Evolutionary conservation across 2,888 invertebrate genomes (phyloP).

Genomic region (Thymelicus sylvestris): DNA sequence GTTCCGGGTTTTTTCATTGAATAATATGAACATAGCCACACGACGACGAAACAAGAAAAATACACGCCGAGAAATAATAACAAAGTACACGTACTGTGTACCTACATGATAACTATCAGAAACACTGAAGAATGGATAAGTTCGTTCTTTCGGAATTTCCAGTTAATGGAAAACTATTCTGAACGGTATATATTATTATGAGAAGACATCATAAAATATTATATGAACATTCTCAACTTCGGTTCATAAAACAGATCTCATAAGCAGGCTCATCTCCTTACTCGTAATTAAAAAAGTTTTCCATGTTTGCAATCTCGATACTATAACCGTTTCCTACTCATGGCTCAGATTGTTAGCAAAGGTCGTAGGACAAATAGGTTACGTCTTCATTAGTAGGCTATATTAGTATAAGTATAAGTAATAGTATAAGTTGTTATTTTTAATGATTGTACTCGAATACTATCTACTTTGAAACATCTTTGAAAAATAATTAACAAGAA

Average conservation of each 20-base stretch:
- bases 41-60: too few relatives aligned
- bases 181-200: neutral
- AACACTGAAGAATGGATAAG: neutral
- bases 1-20: too few relatives aligned
- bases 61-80: too few relatives aligned
- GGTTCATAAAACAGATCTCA: slow-evolving; percentile 16
- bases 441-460: too few relatives aligned
- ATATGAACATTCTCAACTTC: slow-evolving; percentile 19
- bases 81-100: too few relatives aligned
- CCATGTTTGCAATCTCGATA: slow-evolving; percentile 2
- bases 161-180: neutral
- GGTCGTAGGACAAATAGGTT: slow-evolving; percentile 3
- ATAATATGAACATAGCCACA: too few relatives aligned
- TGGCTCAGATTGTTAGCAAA: too few relatives aligned
- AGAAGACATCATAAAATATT: slow-evolving; percentile 5
- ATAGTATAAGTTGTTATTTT: too few relatives aligned
- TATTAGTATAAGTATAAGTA: too few relatives aligned
- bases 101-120: neutral
- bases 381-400: too few relatives aligned
- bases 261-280: slow-evolving; percentile 10
- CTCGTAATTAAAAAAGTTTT: slow-evolving; percentile 35
- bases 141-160: neutral
- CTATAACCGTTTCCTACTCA: slow-evolving; percentile 7
- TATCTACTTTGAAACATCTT: too few relatives aligned
- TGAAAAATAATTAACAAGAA: too few relatives aligned